phyloP scores from a whole-genome alignment of 2,888 invertebrate genomes.

The Euplagia quadripunctaria region DNA sequence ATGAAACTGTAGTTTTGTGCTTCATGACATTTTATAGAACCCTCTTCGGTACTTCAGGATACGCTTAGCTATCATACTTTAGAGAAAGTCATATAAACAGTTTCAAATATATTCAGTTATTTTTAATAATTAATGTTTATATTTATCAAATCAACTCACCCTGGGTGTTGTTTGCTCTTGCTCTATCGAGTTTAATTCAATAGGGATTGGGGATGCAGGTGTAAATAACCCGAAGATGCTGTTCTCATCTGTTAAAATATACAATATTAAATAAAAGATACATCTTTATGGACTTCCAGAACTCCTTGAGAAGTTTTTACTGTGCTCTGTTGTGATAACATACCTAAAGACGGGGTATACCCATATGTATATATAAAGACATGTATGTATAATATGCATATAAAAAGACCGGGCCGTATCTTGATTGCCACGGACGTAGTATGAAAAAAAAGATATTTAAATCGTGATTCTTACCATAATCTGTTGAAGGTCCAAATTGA shows the following conservation, averaged over 20 bases:
- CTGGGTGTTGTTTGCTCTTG: constrained; percentile 63
- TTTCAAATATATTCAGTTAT: background rate
- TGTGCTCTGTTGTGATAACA: no score
- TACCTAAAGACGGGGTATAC: no score
- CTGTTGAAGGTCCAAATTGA: constrained; percentile 65
- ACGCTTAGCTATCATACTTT: background rate
- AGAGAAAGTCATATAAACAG: background rate
- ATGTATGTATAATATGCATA: no score
- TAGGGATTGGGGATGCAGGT: constrained; percentile 53
- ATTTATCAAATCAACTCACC: constrained; percentile 54
- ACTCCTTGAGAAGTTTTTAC: background rate
- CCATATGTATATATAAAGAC: no score
- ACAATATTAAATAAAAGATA: background rate
- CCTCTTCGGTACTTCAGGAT: no score
- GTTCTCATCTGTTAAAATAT: constrained; percentile 74
- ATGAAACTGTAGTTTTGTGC: no score
- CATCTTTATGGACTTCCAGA: background rate
- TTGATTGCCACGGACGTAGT: background rate
- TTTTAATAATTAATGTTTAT: background rate
- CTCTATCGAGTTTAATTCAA: constrained; percentile 49
- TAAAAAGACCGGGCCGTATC: no score
- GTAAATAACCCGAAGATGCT: constrained; percentile 81
- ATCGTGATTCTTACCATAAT: constrained; percentile 67
- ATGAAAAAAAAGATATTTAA: background rate
- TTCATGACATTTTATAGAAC: no score